Conservation (phyloP, 2,113 vertebrate species). For the Seriola aureovittata region DNA sequence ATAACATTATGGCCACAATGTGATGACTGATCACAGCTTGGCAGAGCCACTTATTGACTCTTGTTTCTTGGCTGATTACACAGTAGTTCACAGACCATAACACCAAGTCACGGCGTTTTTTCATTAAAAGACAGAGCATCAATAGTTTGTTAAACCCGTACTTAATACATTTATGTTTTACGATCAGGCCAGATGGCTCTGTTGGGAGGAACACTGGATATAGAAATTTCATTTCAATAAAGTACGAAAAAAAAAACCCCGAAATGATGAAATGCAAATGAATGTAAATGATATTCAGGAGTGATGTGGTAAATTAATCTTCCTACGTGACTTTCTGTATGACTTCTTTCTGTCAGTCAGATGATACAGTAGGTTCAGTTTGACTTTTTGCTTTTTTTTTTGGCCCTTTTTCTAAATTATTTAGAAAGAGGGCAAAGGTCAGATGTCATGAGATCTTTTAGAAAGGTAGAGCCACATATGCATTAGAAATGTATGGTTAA, state of each 20-base stretch:
- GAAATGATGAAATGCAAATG: conserved; percentile 23
- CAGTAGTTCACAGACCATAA: background rate
- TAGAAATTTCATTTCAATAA: background rate
- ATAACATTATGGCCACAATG: conserved; percentile 46
- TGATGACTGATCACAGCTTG: conserved; percentile 37
- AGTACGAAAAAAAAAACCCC: background rate
- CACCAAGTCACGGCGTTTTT: background rate
- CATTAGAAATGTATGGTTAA: background rate
- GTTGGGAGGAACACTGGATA: background rate
- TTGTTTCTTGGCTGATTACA: background rate
- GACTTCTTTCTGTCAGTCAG: background rate
- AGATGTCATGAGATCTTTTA: background rate
- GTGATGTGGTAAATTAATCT: background rate
- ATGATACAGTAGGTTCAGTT: background rate
- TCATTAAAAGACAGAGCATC: background rate
- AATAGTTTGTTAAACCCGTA: background rate
- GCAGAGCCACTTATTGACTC: conserved; percentile 26
- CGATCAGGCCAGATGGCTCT: background rate
- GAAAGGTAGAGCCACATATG: background rate
- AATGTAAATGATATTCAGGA: conserved; percentile 14
- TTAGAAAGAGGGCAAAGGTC: conserved; percentile 29
- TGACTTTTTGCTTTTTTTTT: background rate
- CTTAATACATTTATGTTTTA: background rate
- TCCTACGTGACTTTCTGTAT: background rate
- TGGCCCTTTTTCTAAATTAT: background rate